These are phyloP conservation scores for Tridacna gigas DNA, from an alignment of 2,888 invertebrate genomes.

Conservation along the genomic window DNA sequence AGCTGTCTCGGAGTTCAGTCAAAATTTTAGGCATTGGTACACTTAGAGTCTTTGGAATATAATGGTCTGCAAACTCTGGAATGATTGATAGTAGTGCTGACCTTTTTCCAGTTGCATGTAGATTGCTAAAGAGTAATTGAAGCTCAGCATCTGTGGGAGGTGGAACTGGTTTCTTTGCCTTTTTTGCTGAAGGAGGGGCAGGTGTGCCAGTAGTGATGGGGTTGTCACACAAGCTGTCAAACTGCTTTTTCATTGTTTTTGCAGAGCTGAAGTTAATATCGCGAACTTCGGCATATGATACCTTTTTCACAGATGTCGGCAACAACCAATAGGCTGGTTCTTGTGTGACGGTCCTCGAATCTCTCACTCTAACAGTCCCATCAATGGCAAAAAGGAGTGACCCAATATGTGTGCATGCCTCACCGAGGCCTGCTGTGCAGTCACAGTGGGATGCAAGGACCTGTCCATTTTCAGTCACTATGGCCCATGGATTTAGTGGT, in stretches of 20 bases:
- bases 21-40: not conserved
- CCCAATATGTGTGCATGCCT: no score
- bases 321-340: no score
- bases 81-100: conserved; percentile 11
- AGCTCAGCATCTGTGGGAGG: conserved; percentile 7
- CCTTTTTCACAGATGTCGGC: conserved; percentile 17
- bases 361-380: no score
- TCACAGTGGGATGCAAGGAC: no score
- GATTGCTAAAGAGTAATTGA: not conserved
- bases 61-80: conserved; percentile 13
- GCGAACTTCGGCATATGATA: conserved; percentile 13
- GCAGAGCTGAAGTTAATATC: conserved; percentile 23
- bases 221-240: not conserved
- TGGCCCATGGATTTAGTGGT: no score
- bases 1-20: not conserved
- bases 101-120: conserved; percentile 20
- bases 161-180: not conserved
- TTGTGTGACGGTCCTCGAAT: no score
- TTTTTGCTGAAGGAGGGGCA: not conserved
- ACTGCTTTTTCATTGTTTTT: not conserved
- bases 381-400: no score
- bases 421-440: no score
- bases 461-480: no score
- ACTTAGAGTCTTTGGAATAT: conserved; percentile 12
- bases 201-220: not conserved